Evolutionary conservation across 1,140 invertebrate species (phyloP), one percentile per base, ranked within the genome.

Genomic region (Bombyx mandarina): DNA sequence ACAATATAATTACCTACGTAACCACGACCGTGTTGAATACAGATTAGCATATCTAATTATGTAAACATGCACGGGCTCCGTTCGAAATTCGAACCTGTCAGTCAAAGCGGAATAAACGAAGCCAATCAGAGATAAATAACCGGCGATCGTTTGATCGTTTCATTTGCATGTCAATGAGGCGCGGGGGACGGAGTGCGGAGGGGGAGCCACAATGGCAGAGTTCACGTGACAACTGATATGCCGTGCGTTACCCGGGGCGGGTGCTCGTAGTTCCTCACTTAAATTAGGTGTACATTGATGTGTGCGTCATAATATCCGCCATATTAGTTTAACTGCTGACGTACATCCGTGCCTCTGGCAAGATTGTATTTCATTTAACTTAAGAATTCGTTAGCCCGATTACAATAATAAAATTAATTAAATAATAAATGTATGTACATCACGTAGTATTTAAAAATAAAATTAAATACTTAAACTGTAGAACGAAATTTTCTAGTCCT

Each of bases 121-220:
- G 71, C 77, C 75, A 86, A 84, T 86, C 77, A 79, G 77, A 86
- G 76, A 86, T 86, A 86, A 82, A 80, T 77, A 83, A 83, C 77
- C 67, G 70, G 67, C 60, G 67, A 76, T 79, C 73, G 69, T 72
- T 70, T 67, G 71, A 72, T 61, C 67, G 69, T 76, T 79, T 79
- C 77, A 84, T 86, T 83, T 82, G 71, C 82, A 86, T 84, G 75
- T 71, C 78, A 76, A 82, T 78, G 69, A 66, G 57, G 53, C 48
- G 65, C 52, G 63, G 45, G 53, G 57, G 52, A n/a, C 45, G 57
- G 63, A 18, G 43, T n/a, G 45, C 44, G 58, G 59, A 8, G 43
- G 7, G 66, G 61, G 59, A 61, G 72, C 60, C 66, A 60, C 67
- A 75, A 75, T 75, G 71, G 71, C 67, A 60, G 68, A 50, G 10